phyloP scores from a whole-genome alignment of 2,113 vertebrate genomes.

The Gallinago undulata region DNA sequence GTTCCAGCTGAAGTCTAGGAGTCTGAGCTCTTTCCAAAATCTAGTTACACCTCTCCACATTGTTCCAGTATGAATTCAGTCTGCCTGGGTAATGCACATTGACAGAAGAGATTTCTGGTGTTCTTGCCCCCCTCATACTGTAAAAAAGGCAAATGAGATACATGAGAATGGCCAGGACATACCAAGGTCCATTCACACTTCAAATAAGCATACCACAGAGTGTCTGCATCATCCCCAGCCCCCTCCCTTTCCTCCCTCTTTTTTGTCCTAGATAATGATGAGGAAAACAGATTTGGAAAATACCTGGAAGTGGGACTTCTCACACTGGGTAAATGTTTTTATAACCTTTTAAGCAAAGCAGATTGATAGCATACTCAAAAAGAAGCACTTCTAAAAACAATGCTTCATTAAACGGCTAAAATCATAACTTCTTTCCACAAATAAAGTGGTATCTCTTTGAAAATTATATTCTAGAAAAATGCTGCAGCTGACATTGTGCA shows the following conservation, averaged over 20 bases:
- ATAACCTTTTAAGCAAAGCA: slow-evolving; percentile 16
- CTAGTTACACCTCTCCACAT: neutral
- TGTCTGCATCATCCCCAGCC: neutral
- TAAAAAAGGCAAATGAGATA: slow-evolving; percentile 12
- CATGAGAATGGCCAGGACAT: neutral
- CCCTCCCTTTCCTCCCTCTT: neutral
- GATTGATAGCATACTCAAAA: slow-evolving; percentile 21
- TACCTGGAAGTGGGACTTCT: neutral
- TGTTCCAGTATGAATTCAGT: neutral
- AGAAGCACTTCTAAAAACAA: neutral
- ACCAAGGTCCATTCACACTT: slow-evolving; percentile 15
- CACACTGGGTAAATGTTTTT: neutral
- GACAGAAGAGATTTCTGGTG: neutral
- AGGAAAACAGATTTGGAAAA: slow-evolving; percentile 32
- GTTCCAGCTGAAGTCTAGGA: neutral
- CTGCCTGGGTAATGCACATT: neutral
- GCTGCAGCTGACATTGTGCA: neutral
- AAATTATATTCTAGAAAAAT: neutral
- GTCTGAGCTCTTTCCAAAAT: neutral
- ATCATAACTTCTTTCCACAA: neutral
- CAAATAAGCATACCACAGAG: neutral
- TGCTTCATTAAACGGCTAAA: slow-evolving; percentile 39
- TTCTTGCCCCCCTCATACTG: neutral
- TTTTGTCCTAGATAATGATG: neutral
- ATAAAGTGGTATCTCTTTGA: neutral